Evolutionary conservation across 1,140 invertebrate genomes (phyloP), one percentile per base, ranked within the genome.

Genomic region (Xylocopa sonorina): DNA sequence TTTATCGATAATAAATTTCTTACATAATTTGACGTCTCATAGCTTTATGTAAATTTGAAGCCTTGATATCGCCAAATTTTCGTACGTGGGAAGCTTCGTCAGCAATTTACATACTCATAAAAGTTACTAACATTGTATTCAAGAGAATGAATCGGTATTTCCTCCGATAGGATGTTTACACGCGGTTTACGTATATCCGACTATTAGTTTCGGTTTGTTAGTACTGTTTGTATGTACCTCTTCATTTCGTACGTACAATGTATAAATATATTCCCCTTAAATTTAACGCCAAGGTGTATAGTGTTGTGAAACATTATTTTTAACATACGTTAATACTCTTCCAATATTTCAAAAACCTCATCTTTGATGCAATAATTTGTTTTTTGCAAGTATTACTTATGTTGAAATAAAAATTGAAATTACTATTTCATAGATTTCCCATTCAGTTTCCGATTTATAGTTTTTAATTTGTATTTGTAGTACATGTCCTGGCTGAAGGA

Each of bases 1-100:
- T 87, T 89, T 86, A 75, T 87, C 82, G 82, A 81, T 90, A 91
- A 90, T 89, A 90, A 91, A 89, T 83, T 88, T 88, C 57, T 74
- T 85, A 60, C 74, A 80, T 63, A 75, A 86, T 81, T 83, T 85
- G 81, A 84, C 72, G 60, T 55, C 55, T 75, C 16, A 38, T 67
- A 69, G 38, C 77, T 34, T 48, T 71, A 43, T 50, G 46, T 53
- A 62, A 77, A 34, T 85, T 50, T 75, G 76, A 27, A 72, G 57
- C 21, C 50, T 29, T 29, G 66, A 84, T 57, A 72, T 46, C 75
- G 79, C 60, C 85, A 82, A 88, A 82, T 64, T 68, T 62, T 75
- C 78, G 83, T 64, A 87, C 87, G 87, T 86, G 88, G 88, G 89
- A 89, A 88, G 84, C 88, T 89, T 90, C 82, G 88, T 88, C 87